These are phyloP conservation scores for Sitophilus oryzae DNA, from an alignment of 1,140 invertebrate species.

Conservation along the genomic window DNA sequence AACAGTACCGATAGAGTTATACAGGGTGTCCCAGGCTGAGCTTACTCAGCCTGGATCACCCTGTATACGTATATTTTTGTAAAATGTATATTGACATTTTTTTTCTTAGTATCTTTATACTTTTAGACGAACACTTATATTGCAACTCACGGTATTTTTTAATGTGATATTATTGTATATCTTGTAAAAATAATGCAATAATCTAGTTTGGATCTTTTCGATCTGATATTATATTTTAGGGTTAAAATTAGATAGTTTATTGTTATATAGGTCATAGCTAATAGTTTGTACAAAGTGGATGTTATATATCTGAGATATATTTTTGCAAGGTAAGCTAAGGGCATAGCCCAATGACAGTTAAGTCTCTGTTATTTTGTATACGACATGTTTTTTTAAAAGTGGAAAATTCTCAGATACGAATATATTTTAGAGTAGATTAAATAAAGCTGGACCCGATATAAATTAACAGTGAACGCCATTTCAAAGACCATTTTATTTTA, in stretches of 20 bases:
- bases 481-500: no score
- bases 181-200: slow-evolving; percentile 13
- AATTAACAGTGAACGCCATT: no score
- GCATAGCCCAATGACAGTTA: no score
- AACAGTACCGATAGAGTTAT: neutral
- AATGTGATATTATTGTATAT: slow-evolving; percentile 17
- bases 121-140: neutral
- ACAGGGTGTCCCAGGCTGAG: no score
- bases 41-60: neutral
- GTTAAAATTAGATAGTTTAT: neutral
- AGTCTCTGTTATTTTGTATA: no score
- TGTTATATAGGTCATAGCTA: neutral
- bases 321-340: no score
- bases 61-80: slow-evolving; percentile 6
- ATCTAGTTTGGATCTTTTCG: neutral
- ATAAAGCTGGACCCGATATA: no score
- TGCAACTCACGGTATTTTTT: slow-evolving; percentile 14
- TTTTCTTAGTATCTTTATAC: neutral
- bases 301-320: neutral
- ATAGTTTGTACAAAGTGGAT: neutral
- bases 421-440: no score
- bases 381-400: no score
- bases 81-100: slow-evolving; percentile 5
- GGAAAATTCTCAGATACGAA: no score
- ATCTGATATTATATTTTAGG: neutral